phyloP scores from a whole-genome alignment of 2,888 invertebrate species.

The Athripsodes cinereus region DNA sequence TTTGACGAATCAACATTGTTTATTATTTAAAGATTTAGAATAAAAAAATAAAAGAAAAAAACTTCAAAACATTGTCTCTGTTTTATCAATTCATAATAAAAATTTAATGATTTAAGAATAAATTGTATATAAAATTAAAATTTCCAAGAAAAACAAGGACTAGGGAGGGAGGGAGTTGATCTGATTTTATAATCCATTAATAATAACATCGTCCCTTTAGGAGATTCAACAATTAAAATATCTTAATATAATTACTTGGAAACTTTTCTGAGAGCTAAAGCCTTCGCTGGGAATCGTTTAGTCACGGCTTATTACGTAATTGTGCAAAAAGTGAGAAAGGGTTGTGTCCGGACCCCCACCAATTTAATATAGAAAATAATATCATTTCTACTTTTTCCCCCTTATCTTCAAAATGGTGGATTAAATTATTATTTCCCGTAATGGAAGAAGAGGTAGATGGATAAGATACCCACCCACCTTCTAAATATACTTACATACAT shows the following conservation, averaged over 20 bases:
- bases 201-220: conserved; percentile 22
- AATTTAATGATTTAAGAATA: too few species aligned
- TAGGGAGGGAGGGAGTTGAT: background rate
- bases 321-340: conserved; percentile 27
- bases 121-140: too few species aligned
- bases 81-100: too few species aligned
- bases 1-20: too few species aligned
- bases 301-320: conserved; percentile 29
- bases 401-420: conserved; percentile 29
- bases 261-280: conserved; percentile 23
- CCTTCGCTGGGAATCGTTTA: conserved; percentile 25
- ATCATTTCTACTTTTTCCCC: conserved; percentile 7
- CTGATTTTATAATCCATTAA: conserved; percentile 16
- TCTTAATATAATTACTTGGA: conserved; percentile 28
- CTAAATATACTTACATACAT: background rate
- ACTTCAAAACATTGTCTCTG: too few species aligned
- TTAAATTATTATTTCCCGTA: conserved; percentile 41
- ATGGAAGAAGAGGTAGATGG: conserved; percentile 9
- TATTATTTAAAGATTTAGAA: too few species aligned
- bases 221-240: conserved; percentile 28
- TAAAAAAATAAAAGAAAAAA: too few species aligned
- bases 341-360: conserved; percentile 15
- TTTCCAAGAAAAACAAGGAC: background rate
- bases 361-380: conserved; percentile 7
- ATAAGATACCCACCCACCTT: background rate